Percentiles rank a stretch among this genome's conserved stretches.
Evolutionary conservation across 2,113 vertebrate genomes (phyloP).

Genomic region (Gymnocephalus cernua): DNA sequence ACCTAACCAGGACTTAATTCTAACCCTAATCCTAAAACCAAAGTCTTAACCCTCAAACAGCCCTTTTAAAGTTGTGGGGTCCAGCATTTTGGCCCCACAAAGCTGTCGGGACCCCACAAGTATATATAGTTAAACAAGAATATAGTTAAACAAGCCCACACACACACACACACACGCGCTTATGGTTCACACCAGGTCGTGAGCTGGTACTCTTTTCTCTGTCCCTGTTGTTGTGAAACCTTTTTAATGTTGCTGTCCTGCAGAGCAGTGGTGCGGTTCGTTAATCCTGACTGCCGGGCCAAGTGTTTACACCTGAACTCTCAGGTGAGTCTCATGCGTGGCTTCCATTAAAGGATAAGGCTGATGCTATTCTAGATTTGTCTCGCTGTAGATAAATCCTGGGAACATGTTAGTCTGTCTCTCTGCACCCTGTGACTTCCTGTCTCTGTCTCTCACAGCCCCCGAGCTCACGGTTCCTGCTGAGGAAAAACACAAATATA

Average conservation of each 20-base stretch:
- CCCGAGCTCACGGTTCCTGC: too few species aligned
- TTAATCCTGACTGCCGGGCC: constrained; percentile 6
- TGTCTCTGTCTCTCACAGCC: background rate
- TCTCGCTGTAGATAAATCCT: background rate
- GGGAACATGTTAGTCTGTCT: background rate
- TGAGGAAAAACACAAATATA: too few species aligned
- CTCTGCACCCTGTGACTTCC: background rate
- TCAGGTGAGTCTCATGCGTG: constrained; percentile 19
- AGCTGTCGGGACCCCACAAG: too few species aligned
- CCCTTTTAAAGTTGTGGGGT: too few species aligned
- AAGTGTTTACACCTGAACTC: constrained; percentile 9
- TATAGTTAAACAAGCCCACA: background rate
- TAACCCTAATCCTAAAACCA: too few species aligned
- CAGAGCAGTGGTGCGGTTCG: background rate
- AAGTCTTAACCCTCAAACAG: too few species aligned
- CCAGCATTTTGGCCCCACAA: too few species aligned
- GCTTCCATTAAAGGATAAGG: constrained; percentile 36
- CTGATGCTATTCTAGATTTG: background rate
- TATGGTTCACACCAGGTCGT: constrained; percentile 1
- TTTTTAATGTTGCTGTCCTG: background rate
- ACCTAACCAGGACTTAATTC: too few species aligned
- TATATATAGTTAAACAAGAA: too few species aligned
- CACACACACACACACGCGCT: background rate
- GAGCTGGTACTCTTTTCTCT: background rate
- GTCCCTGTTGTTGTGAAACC: background rate